Evolutionary conservation across 2,797 vertebrate species (phyloP), one percentile per base, ranked within the genome.

Genomic region (Chlorospingus flavigularis): DNA sequence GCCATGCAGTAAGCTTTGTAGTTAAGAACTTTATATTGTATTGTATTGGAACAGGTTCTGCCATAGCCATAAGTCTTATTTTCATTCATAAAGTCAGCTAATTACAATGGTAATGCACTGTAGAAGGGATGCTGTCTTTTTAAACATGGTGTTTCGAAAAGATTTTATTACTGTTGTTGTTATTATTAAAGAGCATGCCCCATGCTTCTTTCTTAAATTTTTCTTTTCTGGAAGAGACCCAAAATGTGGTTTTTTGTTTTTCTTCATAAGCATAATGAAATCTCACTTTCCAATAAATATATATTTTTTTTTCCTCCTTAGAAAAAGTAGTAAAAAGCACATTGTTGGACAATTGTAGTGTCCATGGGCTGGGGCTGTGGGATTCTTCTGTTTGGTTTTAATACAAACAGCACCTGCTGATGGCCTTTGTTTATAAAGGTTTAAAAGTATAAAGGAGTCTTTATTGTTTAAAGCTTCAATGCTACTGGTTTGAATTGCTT

Each of bases 281-380:
- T 94, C 85, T 93, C 66, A 86, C 57, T 96, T 98, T 98, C 96
- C 93, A 98, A 98, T 98, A 98, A 98, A 98, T 98, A 98, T 9
- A 73, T 28, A 58, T 73, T 1, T 51, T 62, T 78, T 91, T 92
- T 70, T 35, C 30, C 28, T 70, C 94, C 96, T 94, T 92, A 39
- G 66, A 78, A 95, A 94, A 85, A 75, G 30, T 60, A 74, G 26
- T 76, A 73, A 89, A 81, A 96, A 89, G 77, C 89, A 65, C 77
- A 66, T 84, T 74, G 76, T 84, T 76, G 55, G 93, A 87, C 82
- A 97, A 88, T 95, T 95, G 80, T 96, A 97, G 88, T 77, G 72
- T 91, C 75, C 86, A 60, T 68, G 65, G 31, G 60, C 26, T 90
- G 74, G 40, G 31, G 17, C 48, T 40, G 33, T 87, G 50, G 60